Evolutionary conservation across 2,888 invertebrate species (phyloP).

Genomic region (Ormyrus pomaceus): DNA sequence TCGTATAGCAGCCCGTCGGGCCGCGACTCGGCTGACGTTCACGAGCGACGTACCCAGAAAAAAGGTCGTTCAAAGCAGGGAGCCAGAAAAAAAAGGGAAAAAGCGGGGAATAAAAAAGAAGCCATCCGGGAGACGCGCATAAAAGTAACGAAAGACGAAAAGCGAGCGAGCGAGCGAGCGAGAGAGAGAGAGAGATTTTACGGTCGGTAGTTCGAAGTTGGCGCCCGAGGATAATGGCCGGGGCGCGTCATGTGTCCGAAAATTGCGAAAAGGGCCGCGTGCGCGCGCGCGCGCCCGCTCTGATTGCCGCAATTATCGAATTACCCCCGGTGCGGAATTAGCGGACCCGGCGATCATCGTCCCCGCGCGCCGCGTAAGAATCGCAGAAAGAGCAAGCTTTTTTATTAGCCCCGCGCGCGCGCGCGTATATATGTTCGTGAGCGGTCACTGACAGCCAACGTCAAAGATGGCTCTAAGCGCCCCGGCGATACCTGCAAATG

Average conservation of each 20-base stretch:
- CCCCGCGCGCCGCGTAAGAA: constrained; percentile 13
- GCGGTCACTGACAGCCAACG: constrained; percentile 13
- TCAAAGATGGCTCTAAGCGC: background rate
- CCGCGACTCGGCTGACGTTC: constrained; percentile 22
- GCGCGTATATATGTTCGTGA: background rate
- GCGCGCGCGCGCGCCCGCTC: constrained; percentile 52
- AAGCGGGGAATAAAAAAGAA: constrained; percentile 2
- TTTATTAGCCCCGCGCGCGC: constrained; percentile 2
- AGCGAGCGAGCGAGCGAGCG: constrained; percentile 47
- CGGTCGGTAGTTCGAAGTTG: constrained; percentile 64
- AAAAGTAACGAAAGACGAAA: constrained; percentile 34
- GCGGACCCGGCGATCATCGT: constrained; percentile 35
- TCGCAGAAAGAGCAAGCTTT: constrained; percentile 26
- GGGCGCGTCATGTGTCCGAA: constrained; percentile 63
- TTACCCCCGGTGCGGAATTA: constrained; percentile 60
- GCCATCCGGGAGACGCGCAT: constrained; percentile 37
- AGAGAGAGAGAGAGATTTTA: constrained; percentile 64
- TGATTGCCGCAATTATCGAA: constrained; percentile 70
- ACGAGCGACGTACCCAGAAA: background rate
- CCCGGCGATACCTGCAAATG: too few relatives aligned
- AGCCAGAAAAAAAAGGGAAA: constrained; percentile 14
- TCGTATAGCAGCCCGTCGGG: background rate
- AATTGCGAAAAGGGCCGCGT: constrained; percentile 46
- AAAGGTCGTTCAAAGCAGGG: background rate
- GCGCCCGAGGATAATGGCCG: constrained; percentile 62